A percentile compares a stretch with the other conserved stretches of the same genome.
phyloP scores from a whole-genome alignment of 2,113 vertebrate genomes.

The Bubo blakistoni region DNA sequence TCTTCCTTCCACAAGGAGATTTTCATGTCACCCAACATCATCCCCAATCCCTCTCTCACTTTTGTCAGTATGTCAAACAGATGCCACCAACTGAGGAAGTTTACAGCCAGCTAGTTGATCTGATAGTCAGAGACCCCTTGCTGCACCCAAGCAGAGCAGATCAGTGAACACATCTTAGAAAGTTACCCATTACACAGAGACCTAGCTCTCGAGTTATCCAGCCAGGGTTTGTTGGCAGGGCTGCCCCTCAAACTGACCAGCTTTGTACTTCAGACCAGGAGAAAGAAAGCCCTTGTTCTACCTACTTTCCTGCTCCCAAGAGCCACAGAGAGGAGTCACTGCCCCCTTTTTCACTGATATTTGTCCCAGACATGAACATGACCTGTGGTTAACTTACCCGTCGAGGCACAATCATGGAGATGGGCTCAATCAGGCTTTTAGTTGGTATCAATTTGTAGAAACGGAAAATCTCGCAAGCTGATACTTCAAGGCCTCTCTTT shows the following conservation, averaged over 20 bases:
- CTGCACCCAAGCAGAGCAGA: neutral
- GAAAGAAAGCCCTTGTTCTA: neutral
- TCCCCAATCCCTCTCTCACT: neutral
- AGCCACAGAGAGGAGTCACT: neutral
- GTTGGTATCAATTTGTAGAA: conserved; percentile 92
- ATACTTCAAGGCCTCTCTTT: conserved; percentile 91
- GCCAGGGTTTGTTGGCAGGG: neutral
- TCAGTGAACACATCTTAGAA: neutral
- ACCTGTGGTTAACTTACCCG: conserved; percentile 72
- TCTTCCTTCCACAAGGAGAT: neutral
- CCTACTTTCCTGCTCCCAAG: neutral
- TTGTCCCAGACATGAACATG: neutral
- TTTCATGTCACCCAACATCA: neutral
- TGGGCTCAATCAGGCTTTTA: conserved; percentile 87
- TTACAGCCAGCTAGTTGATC: neutral
- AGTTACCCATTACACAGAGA: neutral
- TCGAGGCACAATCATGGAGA: conserved; percentile 95
- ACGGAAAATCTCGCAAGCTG: conserved; percentile 91
- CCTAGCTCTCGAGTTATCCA: neutral
- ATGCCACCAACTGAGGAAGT: neutral
- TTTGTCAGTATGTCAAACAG: neutral
- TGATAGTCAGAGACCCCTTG: neutral
- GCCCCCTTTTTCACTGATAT: neutral
- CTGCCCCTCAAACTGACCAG: neutral
- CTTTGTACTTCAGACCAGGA: neutral